These are phyloP conservation scores for Microplitis demolitor DNA, from an alignment of 1,140 invertebrate species.

Conservation along the genomic window DNA sequence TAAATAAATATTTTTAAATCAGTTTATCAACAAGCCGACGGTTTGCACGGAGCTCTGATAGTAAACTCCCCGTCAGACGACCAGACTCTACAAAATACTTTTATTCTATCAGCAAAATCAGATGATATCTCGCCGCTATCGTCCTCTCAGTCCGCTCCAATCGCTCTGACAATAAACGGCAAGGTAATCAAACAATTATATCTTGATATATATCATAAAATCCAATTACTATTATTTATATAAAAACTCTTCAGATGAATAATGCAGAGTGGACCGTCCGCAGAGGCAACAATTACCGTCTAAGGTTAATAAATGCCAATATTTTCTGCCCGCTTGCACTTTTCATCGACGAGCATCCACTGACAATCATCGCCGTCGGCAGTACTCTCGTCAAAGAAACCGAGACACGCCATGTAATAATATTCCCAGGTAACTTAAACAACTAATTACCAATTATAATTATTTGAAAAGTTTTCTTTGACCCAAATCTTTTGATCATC, in stretches of 20 bases:
- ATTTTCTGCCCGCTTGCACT: constrained; percentile 61
- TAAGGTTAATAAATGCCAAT: constrained; percentile 42
- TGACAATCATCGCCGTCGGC: constrained; percentile 62
- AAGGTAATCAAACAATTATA: constrained; percentile 32
- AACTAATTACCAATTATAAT: background rate
- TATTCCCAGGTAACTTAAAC: constrained; percentile 40
- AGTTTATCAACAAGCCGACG: constrained; percentile 60
- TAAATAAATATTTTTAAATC: background rate
- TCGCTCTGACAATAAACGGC: constrained; percentile 39
- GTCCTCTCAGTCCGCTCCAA: constrained; percentile 22
- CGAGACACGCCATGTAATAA: constrained; percentile 44
- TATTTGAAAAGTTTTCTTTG: background rate
- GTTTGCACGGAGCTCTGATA: constrained; percentile 57
- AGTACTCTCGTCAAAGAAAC: constrained; percentile 62
- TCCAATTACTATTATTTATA: background rate
- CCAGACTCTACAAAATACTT: constrained; percentile 36
- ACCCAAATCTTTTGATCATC: too few species aligned
- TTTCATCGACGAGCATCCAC: constrained; percentile 61
- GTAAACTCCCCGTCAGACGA: constrained; percentile 50
- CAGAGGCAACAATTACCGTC: constrained; percentile 31
- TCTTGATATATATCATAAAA: background rate
- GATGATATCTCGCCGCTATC: constrained; percentile 32
- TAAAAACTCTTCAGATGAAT: constrained; percentile 9
- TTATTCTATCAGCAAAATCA: constrained; percentile 41
- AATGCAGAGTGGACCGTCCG: constrained; percentile 25